Conservation (phyloP, 1,140 invertebrate species). For the Globodera rostochiensis region DNA sequence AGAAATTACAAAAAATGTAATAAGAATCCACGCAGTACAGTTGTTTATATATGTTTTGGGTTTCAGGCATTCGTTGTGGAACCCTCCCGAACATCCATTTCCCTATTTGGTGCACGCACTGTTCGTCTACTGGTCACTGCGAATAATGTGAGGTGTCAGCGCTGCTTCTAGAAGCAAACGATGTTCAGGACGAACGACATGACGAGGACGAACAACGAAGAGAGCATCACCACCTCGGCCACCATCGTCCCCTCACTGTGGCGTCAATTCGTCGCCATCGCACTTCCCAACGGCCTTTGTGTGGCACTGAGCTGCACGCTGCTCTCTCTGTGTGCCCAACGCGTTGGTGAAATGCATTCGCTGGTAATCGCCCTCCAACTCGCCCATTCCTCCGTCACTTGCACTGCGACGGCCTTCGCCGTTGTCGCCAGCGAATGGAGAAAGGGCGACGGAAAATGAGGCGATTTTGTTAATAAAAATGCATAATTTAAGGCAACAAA, state of each 20-base stretch:
- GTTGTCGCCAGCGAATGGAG: not conserved
- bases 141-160: not conserved
- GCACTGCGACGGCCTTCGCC: not conserved
- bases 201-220: no score
- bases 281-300: not conserved
- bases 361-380: slow-evolving; percentile 5
- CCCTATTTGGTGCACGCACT: slow-evolving; percentile 6
- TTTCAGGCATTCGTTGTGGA: slow-evolving; percentile 12
- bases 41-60: not conserved
- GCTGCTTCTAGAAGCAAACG: not conserved
- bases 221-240: not conserved
- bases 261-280: not conserved
- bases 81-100: slow-evolving; percentile 6
- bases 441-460: not conserved
- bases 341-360: slow-evolving; percentile 13
- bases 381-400: not conserved
- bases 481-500: no score
- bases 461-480: no score
- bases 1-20: slow-evolving; percentile 11
- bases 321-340: not conserved
- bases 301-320: not conserved
- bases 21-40: not conserved
- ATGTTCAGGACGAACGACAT: not conserved
- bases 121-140: not conserved
- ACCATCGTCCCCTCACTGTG: not conserved